Percentiles rank a stretch among this genome's conserved stretches.
Conservation (phyloP, 1,140 invertebrate species). For the Delia radicum region DNA sequence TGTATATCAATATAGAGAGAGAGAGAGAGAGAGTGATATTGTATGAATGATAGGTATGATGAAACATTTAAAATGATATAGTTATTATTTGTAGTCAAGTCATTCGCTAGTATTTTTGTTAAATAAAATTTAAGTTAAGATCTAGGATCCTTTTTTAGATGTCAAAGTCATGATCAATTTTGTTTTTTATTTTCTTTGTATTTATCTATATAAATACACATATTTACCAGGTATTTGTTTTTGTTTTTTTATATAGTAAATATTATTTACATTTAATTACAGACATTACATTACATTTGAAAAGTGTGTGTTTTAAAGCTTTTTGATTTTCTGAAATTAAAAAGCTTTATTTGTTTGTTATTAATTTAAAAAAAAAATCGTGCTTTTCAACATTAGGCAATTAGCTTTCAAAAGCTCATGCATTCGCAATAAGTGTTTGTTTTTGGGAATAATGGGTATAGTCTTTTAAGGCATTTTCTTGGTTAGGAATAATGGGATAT, state of each 20-base stretch:
- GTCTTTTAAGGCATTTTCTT: not conserved
- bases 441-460: not conserved
- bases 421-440: constrained; percentile 16
- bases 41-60: not conserved
- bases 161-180: not conserved
- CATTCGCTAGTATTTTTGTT: not conserved
- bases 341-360: not conserved
- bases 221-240: not conserved
- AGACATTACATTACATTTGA: not conserved
- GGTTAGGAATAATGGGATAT: not conserved
- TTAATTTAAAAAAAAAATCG: not conserved
- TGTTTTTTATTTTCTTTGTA: not conserved
- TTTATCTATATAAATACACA: not conserved
- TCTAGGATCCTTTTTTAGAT: too few relatives aligned
- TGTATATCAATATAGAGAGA: not conserved
- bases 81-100: not conserved
- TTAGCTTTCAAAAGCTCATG: constrained; percentile 18
- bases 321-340: not conserved
- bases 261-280: not conserved
- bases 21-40: not conserved
- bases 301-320: not conserved
- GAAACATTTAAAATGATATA: not conserved
- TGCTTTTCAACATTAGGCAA: constrained; percentile 1
- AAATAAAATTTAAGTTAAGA: not conserved
- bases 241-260: not conserved